Evolutionary conservation across 2,113 vertebrate genomes (phyloP), one percentile per base, ranked within the genome.

Genomic region (Leptobrachium leishanense): DNA sequence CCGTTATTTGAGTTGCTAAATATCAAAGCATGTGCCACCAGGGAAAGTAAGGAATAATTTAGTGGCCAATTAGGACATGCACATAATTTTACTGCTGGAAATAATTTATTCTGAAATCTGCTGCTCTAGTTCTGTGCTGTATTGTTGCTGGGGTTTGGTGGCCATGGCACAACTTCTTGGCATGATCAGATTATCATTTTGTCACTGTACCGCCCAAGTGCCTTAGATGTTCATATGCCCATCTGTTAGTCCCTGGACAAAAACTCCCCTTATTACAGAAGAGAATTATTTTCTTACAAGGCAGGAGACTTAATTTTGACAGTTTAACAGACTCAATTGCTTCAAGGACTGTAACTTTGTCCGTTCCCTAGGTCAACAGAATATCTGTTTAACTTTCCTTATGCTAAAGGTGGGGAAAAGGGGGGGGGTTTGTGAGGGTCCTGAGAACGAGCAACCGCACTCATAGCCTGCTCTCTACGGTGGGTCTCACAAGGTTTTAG

Each of bases 301-400:
- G 43, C 76, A 77, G 76, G 76, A 70, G 76, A 66, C 53, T 8
- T 1, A 70, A 41, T 53, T 40, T 68, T 69, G 43, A 43, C 75
- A 69, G 68, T 31, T 31, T 31, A 31, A 76, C 74, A 76, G 67
- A 39, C 11, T 54, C 75, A 40, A 44, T 43, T 55, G 46, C 54
- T 68, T 76, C 11, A 68, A 68, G 75, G 65, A 68, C 68, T 46
- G 41, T 20, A 76, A 63, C 67, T 76, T 68, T 31, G 20, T 31
- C 20, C 20, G 1, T 31, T 31, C 20, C 20, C 20, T 31, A 31
- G 20, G 20, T 31, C 20, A 1, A 31, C 20, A 31, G 20, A 31
- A 31, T 31, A 31, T 76, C 65, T 77, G 50, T 69, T 77, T 77
- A 77, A 70, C 39, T 53, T 44, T 69, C n/a, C 54, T 69, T n/a